Base-by-base conservation (phyloP, 1,140 invertebrate genomes). In the Neotoxoptera formosana region DNA sequence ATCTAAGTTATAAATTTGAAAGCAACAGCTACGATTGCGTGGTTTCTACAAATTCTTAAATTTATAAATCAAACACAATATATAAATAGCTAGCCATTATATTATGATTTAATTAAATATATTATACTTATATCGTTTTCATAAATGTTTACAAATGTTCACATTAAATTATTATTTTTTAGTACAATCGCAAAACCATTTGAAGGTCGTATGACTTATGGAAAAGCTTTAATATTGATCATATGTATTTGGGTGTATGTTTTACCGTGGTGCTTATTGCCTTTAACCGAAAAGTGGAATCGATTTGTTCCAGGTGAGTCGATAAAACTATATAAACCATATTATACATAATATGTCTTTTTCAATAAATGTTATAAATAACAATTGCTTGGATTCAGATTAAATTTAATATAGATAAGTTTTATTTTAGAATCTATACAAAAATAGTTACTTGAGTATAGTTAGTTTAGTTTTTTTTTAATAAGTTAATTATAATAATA, bases 151-250 rank as follows among this genome's bases (percentile, higher is more conserved):
- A 9, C 41, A 88, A 23, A 83, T 36, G 21, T 84, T 84, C 11
- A 84, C 83, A 25, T 45, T 47, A 6, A 60, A 91, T 93, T 47
- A 56, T 76, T 81, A 48, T 89, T 94, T 88, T 56, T 60, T 94
- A 98, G 97, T 90, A 97, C 97, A 3, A 98, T 98, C 89, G 97
- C 97, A 1, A 96, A 96, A 93, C 98, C 98, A 2, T 96, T 98
- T 87, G 97, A 98, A 95, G 97, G 97, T 20, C 97, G 97, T 94
- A 95, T 98, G 93, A 97, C 97, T 1, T 96, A 96, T 60, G 97
- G 97, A 21, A 97, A 98, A 95, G 97, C 97, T 7, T 94, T 98
- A 20, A 94, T 97, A 2, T 96, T 98, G 95, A 96, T 98, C 21
- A 94, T 96, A 0, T 95, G 97, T 23, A 96, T 98, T 86, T 98